Base-by-base conservation (phyloP, 1,140 invertebrate species). In the Leptopilina clavipes region DNA sequence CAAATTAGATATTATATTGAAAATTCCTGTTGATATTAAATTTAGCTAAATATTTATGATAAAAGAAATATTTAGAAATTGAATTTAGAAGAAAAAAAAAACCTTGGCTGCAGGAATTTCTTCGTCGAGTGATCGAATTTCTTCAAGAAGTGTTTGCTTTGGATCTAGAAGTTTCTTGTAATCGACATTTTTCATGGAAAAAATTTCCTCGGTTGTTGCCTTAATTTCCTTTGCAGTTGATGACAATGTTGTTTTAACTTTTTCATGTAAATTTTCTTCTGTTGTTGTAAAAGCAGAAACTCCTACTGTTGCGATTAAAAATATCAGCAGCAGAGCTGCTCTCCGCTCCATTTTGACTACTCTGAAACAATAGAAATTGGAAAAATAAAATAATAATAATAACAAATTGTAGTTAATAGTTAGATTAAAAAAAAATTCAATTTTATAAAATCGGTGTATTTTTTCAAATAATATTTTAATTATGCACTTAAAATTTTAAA, bases 251-350 rank as follows among this genome's bases (percentile, higher is more conserved):
- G 73, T 71, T 45, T 45, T 54, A 44, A 19, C 17, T 43, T 44
- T 22, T 54, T 72, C 54, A 3, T 17, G 45, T 31, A 65, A 37
- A 65, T 65, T 31, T n/a, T 31, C 43, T 70, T n/a, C 19, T 31
- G 22, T 25, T 18, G 44, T 56, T 2, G 44, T 11, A 10, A 7
- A 18, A 54, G 79, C 59, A 9, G 76, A 11, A 37, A 72, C 72
- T 22, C 71, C 75, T 19, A 70, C 48, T 52, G 74, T 77, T 79
- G 59, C 73, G 52, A 81, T 74, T 44, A 80, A 79, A 19, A 82
- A 73, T 76, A 82, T 70, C 79, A 89, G 84, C 84, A 87, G 84
- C 84, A 85, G 74, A 74, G 84, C 85, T 84, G 85, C 82, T 75
- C 82, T 83, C 77, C 78, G 81, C 83, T 85, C 85, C 87, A 87